phyloP scores from a whole-genome alignment of 2,888 invertebrate species.

The Nemurella pictetii region DNA sequence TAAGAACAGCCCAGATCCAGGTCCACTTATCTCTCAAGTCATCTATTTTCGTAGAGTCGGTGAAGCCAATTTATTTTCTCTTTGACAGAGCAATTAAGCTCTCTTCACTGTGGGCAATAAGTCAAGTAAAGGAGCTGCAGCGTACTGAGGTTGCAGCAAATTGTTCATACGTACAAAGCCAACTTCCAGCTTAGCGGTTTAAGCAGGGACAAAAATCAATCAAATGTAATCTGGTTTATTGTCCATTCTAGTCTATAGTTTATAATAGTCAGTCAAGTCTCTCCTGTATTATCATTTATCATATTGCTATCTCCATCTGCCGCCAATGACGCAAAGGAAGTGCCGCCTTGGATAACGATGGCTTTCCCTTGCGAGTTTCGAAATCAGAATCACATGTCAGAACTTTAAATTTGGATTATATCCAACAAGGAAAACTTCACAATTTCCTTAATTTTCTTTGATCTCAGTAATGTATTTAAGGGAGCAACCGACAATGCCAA shows the following conservation, averaged over 20 bases:
- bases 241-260: no score
- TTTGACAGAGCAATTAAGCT: neutral
- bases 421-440: no score
- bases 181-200: neutral
- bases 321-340: neutral
- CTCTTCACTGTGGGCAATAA: neutral
- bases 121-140: neutral
- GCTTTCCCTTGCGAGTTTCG: no score
- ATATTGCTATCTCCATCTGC: neutral
- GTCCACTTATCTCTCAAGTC: neutral
- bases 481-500: no score
- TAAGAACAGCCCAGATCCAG: neutral
- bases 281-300: neutral
- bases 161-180: neutral
- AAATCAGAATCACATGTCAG: no score
- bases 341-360: neutral
- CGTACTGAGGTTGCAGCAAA: neutral
- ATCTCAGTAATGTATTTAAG: no score
- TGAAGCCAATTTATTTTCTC: neutral
- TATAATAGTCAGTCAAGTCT: neutral
- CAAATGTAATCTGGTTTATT: no score
- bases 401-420: no score
- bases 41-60: neutral
- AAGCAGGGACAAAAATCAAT: neutral
- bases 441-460: no score